Conservation (phyloP, 2,888 invertebrate species). For the Clepsis dumicolana region DNA sequence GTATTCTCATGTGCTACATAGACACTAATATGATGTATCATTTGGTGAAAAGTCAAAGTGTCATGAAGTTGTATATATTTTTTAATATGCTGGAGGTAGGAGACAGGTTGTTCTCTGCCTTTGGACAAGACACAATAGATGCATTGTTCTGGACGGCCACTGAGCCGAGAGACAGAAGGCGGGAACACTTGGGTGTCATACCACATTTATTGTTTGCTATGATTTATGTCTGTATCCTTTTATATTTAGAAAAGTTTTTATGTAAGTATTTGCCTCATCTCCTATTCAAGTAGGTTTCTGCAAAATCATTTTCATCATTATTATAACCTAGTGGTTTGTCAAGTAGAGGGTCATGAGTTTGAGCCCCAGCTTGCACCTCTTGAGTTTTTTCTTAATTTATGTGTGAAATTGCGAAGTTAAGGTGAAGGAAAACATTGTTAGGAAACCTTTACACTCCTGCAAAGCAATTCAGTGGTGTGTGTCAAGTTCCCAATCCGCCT, state of each 20-base stretch:
- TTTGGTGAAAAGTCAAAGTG: slow-evolving; percentile 98
- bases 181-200: slow-evolving; percentile 94
- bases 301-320: no score
- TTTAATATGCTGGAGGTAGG: slow-evolving; percentile 99
- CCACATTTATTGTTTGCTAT: slow-evolving; percentile 97
- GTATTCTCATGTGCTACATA: slow-evolving; percentile 94
- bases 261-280: slow-evolving; percentile 6
- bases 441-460: no score
- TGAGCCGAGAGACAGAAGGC: slow-evolving; percentile 93
- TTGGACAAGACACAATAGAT: slow-evolving; percentile 99
- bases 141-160: slow-evolving; percentile 99
- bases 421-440: no score
- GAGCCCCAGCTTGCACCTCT: no score
- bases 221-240: slow-evolving; percentile 98
- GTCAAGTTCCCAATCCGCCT: no score
- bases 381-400: no score
- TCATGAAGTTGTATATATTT: slow-evolving; percentile 99
- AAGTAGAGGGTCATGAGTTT: no score
- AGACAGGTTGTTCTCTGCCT: slow-evolving; percentile 97
- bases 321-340: no score
- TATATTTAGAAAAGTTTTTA: slow-evolving; percentile 38
- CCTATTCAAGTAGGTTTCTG: no score
- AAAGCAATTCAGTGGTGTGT: no score
- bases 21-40: slow-evolving; percentile 99
- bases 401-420: no score